Conservation (phyloP, 2,113 vertebrate species). For the Edolisoma coerulescens region DNA sequence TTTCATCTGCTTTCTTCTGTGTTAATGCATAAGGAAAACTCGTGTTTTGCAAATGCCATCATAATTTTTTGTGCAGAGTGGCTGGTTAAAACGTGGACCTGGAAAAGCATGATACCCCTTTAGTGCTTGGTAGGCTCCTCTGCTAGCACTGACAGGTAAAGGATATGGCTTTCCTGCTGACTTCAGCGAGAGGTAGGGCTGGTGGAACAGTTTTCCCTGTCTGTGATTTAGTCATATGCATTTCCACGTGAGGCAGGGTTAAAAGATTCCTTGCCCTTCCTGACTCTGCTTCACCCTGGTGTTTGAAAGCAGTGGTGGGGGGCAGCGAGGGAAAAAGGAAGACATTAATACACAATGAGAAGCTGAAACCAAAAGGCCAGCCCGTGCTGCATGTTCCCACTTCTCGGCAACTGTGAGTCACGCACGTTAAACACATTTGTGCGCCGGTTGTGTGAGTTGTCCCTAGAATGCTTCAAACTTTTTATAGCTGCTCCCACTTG, state of each 20-base stretch:
- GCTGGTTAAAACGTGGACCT: not conserved
- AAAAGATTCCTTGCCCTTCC: not conserved
- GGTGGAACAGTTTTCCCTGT: constrained; percentile 4
- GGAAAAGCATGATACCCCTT: not conserved
- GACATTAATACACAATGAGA: not conserved
- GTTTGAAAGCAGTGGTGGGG: not conserved
- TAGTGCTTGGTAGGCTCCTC: not conserved
- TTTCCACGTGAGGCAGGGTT: not conserved
- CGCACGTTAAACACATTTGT: not conserved
- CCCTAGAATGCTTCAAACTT: constrained; percentile 39
- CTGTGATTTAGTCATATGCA: not conserved
- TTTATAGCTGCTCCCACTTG: constrained; percentile 59
- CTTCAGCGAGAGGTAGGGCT: not conserved
- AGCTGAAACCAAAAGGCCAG: constrained; percentile 6
- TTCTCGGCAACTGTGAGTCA: constrained; percentile 24
- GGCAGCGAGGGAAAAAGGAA: not conserved
- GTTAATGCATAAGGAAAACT: not conserved
- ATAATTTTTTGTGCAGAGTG: not conserved
- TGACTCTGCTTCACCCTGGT: not conserved
- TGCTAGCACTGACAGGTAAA: not conserved
- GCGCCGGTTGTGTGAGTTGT: not conserved
- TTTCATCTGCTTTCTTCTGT: not conserved
- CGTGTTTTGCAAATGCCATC: rapidly evolving
- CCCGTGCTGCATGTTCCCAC: not conserved
- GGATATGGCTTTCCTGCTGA: constrained; percentile 32